Base-by-base conservation (phyloP, 2,113 vertebrate genomes). In the Maccullochella peelii region DNA sequence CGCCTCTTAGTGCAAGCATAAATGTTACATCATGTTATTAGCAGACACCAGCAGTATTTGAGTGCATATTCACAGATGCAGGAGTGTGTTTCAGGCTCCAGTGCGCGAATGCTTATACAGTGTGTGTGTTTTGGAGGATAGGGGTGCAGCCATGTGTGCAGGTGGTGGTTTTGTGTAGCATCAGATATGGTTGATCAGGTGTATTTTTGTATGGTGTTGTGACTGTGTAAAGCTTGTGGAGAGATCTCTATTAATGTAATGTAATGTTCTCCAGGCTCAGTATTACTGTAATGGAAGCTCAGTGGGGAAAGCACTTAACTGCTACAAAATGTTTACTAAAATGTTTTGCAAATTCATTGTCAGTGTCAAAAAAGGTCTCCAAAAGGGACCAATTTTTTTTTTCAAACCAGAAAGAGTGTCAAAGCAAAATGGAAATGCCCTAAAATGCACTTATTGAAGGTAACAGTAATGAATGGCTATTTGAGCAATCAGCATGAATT, bases 401-500 rank as follows among this genome's bases (percentile, higher is more conserved):
- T 20, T 36, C 10, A 30, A 63, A 65, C 6, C n/a, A 66, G 25
- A 33, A 0, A 20, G 30, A 21, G 14, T 33, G 27, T 16, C n/a
- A 69, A 57, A 52, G 18, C 8, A 71, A 71, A 65, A 38, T 65
- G 38, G 20, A 65, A 67, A 80, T 47, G 4, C 0, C 20, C 33
- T 73, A 11, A 83, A 66, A 73, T 49, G 47, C 23, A 49, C 50
- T 47, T 42, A 49, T 12, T 25, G 27, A 23, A 73, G 38, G 49
- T 6, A 44, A 72, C 7, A 36, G n/a, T 20, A 21, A 72, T 27
- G 0, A 54, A 25, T 30, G 49, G 40, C 44, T 42, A 30, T 61
- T 55, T 36, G 25, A 70, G 65, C 58, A 78, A 71, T 73, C 9
- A 49, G 62, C 67, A 42, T 49, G 18, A 65, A 79, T 77, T 40